Conservation (phyloP, 2,113 vertebrate species). For the Eptatretus burgeri region DNA sequence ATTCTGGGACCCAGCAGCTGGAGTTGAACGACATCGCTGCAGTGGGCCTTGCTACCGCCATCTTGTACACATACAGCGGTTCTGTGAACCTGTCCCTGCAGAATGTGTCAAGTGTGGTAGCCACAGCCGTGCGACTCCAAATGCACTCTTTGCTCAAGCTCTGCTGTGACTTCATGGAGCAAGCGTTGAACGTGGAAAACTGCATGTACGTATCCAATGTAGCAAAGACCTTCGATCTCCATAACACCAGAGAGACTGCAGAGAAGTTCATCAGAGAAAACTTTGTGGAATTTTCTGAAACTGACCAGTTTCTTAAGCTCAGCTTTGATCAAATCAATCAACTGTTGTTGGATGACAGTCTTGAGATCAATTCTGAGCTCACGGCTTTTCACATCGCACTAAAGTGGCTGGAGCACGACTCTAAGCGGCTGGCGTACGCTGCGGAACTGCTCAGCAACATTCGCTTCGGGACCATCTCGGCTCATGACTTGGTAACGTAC, state of each 20-base stretch:
- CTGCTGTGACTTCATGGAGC: constrained; percentile 82
- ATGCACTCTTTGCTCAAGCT: constrained; percentile 74
- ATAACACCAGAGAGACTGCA: constrained; percentile 43
- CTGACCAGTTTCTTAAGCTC: constrained; percentile 87
- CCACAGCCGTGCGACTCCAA: constrained; percentile 55
- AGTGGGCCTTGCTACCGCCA: constrained; percentile 52
- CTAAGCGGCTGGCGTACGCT: constrained; percentile 71
- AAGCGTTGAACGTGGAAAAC: constrained; percentile 76
- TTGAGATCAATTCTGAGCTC: constrained; percentile 78
- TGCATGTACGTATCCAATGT: constrained; percentile 89
- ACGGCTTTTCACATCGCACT: constrained; percentile 89
- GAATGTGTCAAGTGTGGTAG: constrained; percentile 70
- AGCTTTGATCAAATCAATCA: constrained; percentile 94
- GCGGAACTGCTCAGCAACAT: constrained; percentile 57
- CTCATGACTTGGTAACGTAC: constrained; percentile 74
- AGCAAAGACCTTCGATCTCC: constrained; percentile 62
- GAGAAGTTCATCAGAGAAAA: constrained; percentile 90
- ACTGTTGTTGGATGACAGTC: constrained; percentile 62
- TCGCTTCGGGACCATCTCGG: constrained; percentile 79
- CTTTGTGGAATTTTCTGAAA: constrained; percentile 94
- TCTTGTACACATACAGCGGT: constrained; percentile 75
- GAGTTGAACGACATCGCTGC: constrained; percentile 69
- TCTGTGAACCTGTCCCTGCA: constrained; percentile 81
- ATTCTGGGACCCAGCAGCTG: constrained; percentile 42
- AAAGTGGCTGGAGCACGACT: constrained; percentile 91